phyloP scores from a whole-genome alignment of 2,888 invertebrate species.

The Brachyopa scutellaris region DNA sequence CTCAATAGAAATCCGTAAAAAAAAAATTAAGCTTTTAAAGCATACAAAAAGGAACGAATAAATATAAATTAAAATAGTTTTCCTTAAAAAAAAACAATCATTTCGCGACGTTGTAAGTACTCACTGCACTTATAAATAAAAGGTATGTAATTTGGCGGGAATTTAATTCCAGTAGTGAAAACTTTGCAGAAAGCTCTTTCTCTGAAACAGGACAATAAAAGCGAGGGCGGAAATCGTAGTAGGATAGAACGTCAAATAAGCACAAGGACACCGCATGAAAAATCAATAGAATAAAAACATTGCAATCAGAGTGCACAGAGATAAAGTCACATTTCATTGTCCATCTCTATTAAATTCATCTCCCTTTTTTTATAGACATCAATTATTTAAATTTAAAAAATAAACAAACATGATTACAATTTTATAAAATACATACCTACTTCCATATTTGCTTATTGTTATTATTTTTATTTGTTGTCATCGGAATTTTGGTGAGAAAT shows the following conservation, averaged over 20 bases:
- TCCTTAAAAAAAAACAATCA: no score
- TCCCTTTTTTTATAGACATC: neutral
- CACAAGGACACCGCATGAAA: conserved; percentile 79
- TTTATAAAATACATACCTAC: neutral
- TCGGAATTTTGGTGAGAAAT: neutral
- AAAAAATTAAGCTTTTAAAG: no score
- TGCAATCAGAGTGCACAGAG: conserved; percentile 55
- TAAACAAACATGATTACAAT: neutral
- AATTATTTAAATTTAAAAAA: neutral
- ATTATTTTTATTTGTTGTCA: conserved; percentile 3
- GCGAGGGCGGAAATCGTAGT: conserved; percentile 45
- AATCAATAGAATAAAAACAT: conserved; percentile 77
- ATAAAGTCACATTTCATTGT: conserved; percentile 30
- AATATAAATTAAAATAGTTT: no score
- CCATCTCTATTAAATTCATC: conserved; percentile 1
- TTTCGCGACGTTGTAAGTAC: no score
- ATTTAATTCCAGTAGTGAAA: neutral
- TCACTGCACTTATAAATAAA: neutral
- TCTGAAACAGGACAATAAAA: conserved; percentile 3
- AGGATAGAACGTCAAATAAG: conserved; percentile 74
- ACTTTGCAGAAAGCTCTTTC: conserved; percentile 22
- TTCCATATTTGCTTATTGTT: neutral
- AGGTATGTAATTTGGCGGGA: conserved; percentile 10
- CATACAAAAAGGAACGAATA: no score
- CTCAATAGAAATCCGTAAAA: no score